Evolutionary conservation across 2,113 vertebrate genomes (phyloP).

Genomic region (Anguilla japonica): DNA sequence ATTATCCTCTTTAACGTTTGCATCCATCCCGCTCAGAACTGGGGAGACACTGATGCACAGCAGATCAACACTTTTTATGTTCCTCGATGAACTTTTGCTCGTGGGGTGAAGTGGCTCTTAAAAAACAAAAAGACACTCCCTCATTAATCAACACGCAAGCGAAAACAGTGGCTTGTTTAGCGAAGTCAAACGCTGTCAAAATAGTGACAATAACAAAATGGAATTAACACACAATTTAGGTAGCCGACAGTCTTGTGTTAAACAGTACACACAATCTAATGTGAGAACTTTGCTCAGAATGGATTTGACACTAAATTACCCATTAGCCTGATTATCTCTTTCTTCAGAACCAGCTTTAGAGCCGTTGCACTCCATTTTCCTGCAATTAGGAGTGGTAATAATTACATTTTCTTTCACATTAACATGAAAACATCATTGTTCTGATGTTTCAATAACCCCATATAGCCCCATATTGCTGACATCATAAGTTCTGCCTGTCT

Average conservation of each 20-base stretch:
- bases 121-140: neutral
- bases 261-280: neutral
- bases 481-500: too few relatives aligned
- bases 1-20: neutral
- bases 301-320: neutral
- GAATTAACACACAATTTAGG: slow-evolving; percentile 19
- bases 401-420: neutral
- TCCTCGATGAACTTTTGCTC: neutral
- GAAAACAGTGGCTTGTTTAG: neutral
- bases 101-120: too few relatives aligned
- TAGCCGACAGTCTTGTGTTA: slow-evolving; percentile 13
- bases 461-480: too few relatives aligned
- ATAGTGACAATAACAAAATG: slow-evolving; percentile 12
- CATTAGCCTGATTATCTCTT: neutral
- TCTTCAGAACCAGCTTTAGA: neutral
- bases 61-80: too few relatives aligned
- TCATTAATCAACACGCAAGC: slow-evolving; percentile 8
- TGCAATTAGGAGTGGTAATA: neutral
- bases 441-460: too few relatives aligned
- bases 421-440: neutral
- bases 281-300: neutral
- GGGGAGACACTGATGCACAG: too few relatives aligned
- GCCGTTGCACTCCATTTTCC: neutral
- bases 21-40: neutral
- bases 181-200: slow-evolving; percentile 1